phyloP scores from a whole-genome alignment of 2,888 invertebrate genomes.

The Polydesmus complanatus region DNA sequence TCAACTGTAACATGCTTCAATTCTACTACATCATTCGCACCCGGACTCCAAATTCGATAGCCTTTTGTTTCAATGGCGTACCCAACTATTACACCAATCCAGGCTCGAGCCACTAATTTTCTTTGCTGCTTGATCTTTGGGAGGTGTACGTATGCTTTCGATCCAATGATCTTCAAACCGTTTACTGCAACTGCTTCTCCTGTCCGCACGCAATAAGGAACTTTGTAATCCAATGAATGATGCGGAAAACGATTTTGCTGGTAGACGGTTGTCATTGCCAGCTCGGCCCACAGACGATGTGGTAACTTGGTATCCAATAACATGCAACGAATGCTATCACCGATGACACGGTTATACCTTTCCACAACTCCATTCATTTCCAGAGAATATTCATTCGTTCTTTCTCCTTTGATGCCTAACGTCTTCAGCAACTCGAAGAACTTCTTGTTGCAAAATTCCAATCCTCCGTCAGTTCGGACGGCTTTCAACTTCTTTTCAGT shows the following conservation, averaged over 20 bases:
- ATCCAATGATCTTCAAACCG: too few species aligned
- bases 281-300: constrained; percentile 8
- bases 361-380: constrained; percentile 8
- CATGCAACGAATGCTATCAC: neutral
- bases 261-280: neutral
- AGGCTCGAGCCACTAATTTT: neutral
- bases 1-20: neutral
- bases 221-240: neutral
- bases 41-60: neutral
- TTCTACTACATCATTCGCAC: neutral
- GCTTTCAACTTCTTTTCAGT: neutral
- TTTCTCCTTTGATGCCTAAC: neutral
- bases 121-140: too few species aligned
- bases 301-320: neutral
- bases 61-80: neutral
- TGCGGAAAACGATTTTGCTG: neutral
- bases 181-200: too few species aligned
- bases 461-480: neutral
- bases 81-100: neutral
- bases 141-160: too few species aligned
- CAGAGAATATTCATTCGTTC: neutral
- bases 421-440: neutral
- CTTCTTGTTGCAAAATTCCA: neutral
- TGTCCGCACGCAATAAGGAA: neutral
- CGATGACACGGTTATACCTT: constrained; percentile 1